Conservation (phyloP, 2,888 invertebrate genomes). For the Polia nebulosa region DNA sequence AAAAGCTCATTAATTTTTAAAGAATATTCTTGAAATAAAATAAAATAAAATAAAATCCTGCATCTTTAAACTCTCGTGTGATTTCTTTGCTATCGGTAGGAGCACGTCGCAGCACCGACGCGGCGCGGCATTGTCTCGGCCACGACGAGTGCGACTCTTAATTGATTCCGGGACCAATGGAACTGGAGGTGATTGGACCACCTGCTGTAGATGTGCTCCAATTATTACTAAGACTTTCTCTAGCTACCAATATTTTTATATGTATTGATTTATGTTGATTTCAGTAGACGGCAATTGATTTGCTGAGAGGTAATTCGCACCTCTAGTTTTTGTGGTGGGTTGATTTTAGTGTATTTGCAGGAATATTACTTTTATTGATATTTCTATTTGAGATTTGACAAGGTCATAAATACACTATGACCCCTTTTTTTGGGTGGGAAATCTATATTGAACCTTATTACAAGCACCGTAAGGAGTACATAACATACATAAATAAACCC, state of each 20-base stretch:
- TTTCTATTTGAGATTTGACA: too few relatives aligned
- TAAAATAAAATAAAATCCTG: not conserved
- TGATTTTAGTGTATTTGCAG: not conserved
- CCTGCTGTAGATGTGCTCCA: conserved; percentile 61
- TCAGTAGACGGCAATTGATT: conserved; percentile 8
- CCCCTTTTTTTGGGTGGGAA: too few relatives aligned
- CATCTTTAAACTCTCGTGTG: not conserved
- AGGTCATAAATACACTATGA: too few relatives aligned
- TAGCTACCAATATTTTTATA: conserved; percentile 23
- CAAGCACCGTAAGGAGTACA: too few relatives aligned
- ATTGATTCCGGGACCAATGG: conserved; percentile 74
- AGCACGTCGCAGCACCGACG: conserved; percentile 35
- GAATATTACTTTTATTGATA: not conserved
- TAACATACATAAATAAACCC: too few relatives aligned
- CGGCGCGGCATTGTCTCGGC: conserved; percentile 66
- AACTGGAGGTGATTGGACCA: conserved; percentile 62
- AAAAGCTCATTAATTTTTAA: not conserved
- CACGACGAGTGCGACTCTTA: conserved; percentile 73
- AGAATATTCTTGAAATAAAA: not conserved
- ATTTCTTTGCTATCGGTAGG: conserved; percentile 57
- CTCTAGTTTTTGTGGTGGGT: not conserved
- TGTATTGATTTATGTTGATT: conserved; percentile 29
- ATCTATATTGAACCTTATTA: too few relatives aligned
- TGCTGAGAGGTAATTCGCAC: not conserved
- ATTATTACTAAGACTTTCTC: conserved; percentile 58